Conservation (phyloP, 2,888 invertebrate genomes). For the Portevinia maculata region DNA sequence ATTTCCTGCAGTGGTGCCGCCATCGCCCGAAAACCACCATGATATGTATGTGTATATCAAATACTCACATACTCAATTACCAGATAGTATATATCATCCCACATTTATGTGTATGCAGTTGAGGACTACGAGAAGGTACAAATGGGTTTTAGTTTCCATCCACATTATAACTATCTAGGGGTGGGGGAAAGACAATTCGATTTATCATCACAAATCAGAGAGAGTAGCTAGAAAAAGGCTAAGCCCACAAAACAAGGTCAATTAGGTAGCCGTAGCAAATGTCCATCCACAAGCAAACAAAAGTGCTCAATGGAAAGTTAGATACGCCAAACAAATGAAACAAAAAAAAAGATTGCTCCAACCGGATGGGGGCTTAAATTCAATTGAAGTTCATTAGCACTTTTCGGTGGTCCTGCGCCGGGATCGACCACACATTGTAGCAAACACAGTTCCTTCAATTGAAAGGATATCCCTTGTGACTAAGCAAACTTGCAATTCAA, state of each 20-base stretch:
- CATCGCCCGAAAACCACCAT: slow-evolving; percentile 60
- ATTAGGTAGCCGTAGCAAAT: slow-evolving; percentile 49
- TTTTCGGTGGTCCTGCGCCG: slow-evolving; percentile 11
- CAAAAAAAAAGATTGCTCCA: slow-evolving; percentile 1
- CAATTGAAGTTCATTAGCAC: slow-evolving; percentile 67
- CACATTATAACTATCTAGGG: not conserved
- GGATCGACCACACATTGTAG: slow-evolving; percentile 54
- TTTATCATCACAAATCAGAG: slow-evolving; percentile 51
- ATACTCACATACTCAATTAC: slow-evolving; percentile 35
- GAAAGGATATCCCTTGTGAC: slow-evolving; percentile 34
- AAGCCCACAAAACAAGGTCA: slow-evolving; percentile 55
- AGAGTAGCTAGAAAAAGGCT: slow-evolving; percentile 18
- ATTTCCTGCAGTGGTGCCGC: slow-evolving; percentile 62
- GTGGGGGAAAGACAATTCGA: slow-evolving; percentile 25
- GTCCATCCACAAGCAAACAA: slow-evolving; percentile 25
- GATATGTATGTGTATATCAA: too few relatives aligned
- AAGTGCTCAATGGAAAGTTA: slow-evolving; percentile 31
- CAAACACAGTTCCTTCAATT: slow-evolving; percentile 42
- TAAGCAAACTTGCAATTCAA: not conserved
- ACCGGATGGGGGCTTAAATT: slow-evolving; percentile 34
- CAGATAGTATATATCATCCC: not conserved
- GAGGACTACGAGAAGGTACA: slow-evolving; percentile 8
- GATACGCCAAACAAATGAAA: slow-evolving; percentile 15
- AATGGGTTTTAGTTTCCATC: slow-evolving; percentile 40
- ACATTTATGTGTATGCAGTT: slow-evolving; percentile 3